Conservation (phyloP, 2,797 vertebrate species). For the Lepus oiostolus region DNA sequence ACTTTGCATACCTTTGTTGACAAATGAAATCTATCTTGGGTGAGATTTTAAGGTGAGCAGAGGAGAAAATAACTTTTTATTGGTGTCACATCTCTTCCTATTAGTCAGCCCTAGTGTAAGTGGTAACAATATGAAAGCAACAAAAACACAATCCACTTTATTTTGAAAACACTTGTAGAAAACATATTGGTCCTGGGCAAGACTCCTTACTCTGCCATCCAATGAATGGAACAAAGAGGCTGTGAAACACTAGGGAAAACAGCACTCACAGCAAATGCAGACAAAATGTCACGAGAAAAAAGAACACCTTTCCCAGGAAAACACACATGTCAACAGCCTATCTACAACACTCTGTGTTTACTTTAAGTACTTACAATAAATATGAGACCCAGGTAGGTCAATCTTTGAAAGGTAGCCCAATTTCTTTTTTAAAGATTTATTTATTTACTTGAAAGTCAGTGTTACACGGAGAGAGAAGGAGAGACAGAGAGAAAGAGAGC, state of each 20-base stretch:
- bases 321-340: slow-evolving; percentile 55
- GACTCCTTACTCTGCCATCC: neutral
- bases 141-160: slow-evolving; percentile 26
- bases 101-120: neutral
- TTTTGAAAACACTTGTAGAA: slow-evolving; percentile 61
- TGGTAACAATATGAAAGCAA: slow-evolving; percentile 25
- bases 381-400: slow-evolving; percentile 58
- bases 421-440: neutral
- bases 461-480: too few species aligned
- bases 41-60: slow-evolving; percentile 49
- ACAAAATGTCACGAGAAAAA: slow-evolving; percentile 67
- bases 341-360: slow-evolving; percentile 57
- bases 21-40: slow-evolving; percentile 25
- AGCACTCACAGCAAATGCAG: slow-evolving; percentile 68
- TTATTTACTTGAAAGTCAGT: too few species aligned
- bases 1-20: slow-evolving; percentile 1
- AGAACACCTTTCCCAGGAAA: slow-evolving; percentile 57
- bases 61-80: slow-evolving; percentile 46
- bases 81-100: neutral
- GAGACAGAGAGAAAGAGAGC: too few species aligned
- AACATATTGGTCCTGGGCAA: neutral
- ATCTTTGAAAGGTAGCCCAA: neutral
- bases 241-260: slow-evolving; percentile 62
- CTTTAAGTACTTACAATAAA: slow-evolving; percentile 76
- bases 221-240: neutral